These are phyloP conservation scores for Distichodus sexfasciatus DNA, from an alignment of 2,797 vertebrate genomes.

Conservation along the genomic window DNA sequence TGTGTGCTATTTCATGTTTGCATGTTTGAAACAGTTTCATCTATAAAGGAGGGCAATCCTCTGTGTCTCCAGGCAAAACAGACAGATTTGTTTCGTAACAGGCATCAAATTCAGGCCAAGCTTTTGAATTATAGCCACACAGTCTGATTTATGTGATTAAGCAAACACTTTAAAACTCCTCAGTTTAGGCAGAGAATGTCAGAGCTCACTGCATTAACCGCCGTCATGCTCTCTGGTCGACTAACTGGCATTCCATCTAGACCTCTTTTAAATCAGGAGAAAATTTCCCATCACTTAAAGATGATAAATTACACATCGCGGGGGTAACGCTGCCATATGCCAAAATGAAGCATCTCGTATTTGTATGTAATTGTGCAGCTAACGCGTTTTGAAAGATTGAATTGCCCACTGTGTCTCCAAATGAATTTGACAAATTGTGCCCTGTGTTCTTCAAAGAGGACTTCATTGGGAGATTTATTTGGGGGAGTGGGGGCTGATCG, in stretches of 20 bases:
- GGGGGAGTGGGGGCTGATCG: too few species aligned
- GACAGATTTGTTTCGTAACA: constrained; percentile 12
- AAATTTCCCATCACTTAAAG: constrained; percentile 17
- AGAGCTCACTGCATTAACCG: neutral
- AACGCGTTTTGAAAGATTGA: constrained; percentile 29
- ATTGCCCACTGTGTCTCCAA: constrained; percentile 17
- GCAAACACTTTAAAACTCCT: constrained; percentile 58
- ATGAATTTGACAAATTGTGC: constrained; percentile 19
- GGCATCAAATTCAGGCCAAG: constrained; percentile 33
- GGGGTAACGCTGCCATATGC: constrained; percentile 11
- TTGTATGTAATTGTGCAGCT: constrained; percentile 35
- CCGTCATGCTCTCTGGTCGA: neutral
- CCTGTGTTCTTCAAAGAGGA: too few species aligned
- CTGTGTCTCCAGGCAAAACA: neutral
- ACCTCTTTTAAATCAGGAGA: neutral
- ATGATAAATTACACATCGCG: constrained; percentile 37
- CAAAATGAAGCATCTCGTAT: constrained; percentile 29
- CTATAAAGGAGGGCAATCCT: neutral
- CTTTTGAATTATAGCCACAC: constrained; percentile 50
- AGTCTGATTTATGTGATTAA: constrained; percentile 60
- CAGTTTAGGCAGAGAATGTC: constrained; percentile 35
- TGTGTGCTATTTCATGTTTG: neutral
- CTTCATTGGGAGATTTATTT: too few species aligned
- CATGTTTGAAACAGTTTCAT: neutral
- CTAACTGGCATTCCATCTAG: constrained; percentile 7